Percentiles rank a stretch among this genome's conserved stretches.
phyloP scores from a whole-genome alignment of 2,888 invertebrate genomes.

The Coleophora deauratella region DNA sequence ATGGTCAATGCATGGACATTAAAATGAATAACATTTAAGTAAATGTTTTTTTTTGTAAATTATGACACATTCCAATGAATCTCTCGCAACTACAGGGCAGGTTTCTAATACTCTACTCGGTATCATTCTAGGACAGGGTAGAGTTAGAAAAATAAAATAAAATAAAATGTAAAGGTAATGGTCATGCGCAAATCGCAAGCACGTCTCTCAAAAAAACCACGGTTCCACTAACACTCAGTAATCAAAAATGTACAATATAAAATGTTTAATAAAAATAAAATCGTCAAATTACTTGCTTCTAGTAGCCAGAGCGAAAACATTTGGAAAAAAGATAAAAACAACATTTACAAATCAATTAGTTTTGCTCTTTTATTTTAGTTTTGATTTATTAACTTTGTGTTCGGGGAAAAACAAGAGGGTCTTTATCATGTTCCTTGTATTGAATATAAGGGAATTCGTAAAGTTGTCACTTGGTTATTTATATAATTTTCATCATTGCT shows the following conservation, averaged over 20 bases:
- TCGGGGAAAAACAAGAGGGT: slow-evolving; percentile 3
- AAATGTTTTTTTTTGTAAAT: no score
- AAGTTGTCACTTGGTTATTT: no score
- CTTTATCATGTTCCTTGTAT: background rate
- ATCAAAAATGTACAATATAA: slow-evolving; percentile 21
- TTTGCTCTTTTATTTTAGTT: slow-evolving; percentile 22
- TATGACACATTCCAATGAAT: slow-evolving; percentile 56
- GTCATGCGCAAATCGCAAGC: slow-evolving; percentile 58
- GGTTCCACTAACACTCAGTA: slow-evolving; percentile 47
- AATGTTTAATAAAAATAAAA: slow-evolving; percentile 27
- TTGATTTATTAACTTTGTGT: slow-evolving; percentile 19
- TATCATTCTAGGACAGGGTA: slow-evolving; percentile 52
- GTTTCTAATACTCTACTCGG: slow-evolving; percentile 49
- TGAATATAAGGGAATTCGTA: no score
- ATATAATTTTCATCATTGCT: no score
- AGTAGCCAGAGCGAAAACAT: slow-evolving; percentile 72
- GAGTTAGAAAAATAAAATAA: slow-evolving; percentile 26
- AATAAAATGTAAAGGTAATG: slow-evolving; percentile 27
- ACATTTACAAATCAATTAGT: slow-evolving; percentile 51
- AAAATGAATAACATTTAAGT: no score
- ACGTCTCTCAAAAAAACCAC: slow-evolving; percentile 29
- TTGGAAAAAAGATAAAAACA: slow-evolving; percentile 37
- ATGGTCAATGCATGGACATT: no score
- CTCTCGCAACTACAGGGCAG: slow-evolving; percentile 56
- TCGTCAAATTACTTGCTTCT: slow-evolving; percentile 68